phyloP scores from a whole-genome alignment of 1,140 invertebrate genomes.

The Saxidomus purpurata region DNA sequence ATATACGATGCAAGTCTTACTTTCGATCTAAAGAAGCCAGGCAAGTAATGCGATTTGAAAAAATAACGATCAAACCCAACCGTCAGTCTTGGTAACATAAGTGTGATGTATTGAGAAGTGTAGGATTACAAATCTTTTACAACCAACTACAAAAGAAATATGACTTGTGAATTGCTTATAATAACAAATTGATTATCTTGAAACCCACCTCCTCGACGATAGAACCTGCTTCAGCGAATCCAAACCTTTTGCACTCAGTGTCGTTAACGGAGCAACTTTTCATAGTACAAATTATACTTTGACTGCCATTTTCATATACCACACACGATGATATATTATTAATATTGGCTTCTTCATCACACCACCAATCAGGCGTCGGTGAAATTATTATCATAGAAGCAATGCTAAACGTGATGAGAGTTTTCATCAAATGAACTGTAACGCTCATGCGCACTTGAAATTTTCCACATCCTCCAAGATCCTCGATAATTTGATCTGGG shows the following conservation, averaged over 20 bases:
- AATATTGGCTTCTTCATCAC: background rate
- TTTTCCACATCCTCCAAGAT: slow-evolving; percentile 36
- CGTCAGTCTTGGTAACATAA: too few species aligned
- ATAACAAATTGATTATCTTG: too few species aligned
- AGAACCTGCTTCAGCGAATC: background rate
- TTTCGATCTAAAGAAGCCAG: too few species aligned
- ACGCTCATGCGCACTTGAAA: slow-evolving; percentile 21
- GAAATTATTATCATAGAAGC: background rate
- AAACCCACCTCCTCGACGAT: slow-evolving; percentile 22
- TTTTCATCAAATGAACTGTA: slow-evolving; percentile 5
- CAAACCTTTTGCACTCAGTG: background rate
- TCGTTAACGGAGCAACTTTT: background rate
- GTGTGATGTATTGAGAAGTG: too few species aligned
- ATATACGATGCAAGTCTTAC: too few species aligned
- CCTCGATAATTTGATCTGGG: slow-evolving; percentile 33
- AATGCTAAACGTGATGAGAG: background rate
- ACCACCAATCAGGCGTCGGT: slow-evolving; percentile 6
- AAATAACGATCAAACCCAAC: too few species aligned
- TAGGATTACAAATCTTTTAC: background rate
- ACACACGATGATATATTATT: background rate
- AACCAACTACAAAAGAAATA: background rate
- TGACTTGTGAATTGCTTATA: too few species aligned
- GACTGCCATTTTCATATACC: background rate
- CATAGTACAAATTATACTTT: background rate
- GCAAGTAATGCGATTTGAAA: too few species aligned